Conservation (phyloP, 2,888 invertebrate species). For the Cheilosia grossa region DNA sequence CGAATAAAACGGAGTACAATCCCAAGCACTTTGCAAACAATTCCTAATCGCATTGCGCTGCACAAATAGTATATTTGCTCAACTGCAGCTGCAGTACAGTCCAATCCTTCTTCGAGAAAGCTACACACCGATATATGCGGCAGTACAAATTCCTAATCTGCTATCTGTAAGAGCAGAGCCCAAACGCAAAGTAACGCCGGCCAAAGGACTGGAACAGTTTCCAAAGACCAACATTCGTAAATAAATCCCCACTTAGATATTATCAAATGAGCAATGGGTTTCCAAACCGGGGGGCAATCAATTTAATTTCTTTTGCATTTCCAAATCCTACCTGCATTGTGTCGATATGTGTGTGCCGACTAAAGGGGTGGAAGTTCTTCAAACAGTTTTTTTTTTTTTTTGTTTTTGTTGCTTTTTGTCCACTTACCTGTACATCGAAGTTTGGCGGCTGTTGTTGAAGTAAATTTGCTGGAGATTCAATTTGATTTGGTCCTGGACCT, state of each 20-base stretch:
- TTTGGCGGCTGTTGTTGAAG: slow-evolving; percentile 88
- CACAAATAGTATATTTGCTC: slow-evolving; percentile 20
- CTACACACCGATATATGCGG: neutral
- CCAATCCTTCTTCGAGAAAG: slow-evolving; percentile 39
- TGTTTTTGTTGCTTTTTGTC: neutral
- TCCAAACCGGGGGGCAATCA: slow-evolving; percentile 23
- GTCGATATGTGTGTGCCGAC: slow-evolving; percentile 3
- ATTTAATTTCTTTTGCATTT: slow-evolving; percentile 33
- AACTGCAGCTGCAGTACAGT: slow-evolving; percentile 16
- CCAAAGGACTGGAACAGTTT: neutral
- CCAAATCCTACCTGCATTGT: slow-evolving; percentile 30
- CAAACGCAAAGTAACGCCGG: slow-evolving; percentile 10
- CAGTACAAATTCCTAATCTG: slow-evolving; percentile 8
- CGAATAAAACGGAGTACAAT: slow-evolving; percentile 15
- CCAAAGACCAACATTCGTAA: neutral
- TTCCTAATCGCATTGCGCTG: slow-evolving; percentile 49
- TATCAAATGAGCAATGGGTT: slow-evolving; percentile 47
- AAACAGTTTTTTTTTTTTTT: neutral
- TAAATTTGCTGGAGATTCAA: slow-evolving; percentile 84
- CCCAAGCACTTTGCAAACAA: slow-evolving; percentile 35
- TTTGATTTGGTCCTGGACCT: slow-evolving; percentile 82
- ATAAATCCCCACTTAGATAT: slow-evolving; percentile 48
- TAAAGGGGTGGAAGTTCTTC: too few relatives aligned
- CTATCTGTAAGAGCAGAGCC: slow-evolving; percentile 1
- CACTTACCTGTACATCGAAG: slow-evolving; percentile 91